Base-by-base conservation (phyloP, 2,888 invertebrate species). In the Drosophila meridionalis region DNA sequence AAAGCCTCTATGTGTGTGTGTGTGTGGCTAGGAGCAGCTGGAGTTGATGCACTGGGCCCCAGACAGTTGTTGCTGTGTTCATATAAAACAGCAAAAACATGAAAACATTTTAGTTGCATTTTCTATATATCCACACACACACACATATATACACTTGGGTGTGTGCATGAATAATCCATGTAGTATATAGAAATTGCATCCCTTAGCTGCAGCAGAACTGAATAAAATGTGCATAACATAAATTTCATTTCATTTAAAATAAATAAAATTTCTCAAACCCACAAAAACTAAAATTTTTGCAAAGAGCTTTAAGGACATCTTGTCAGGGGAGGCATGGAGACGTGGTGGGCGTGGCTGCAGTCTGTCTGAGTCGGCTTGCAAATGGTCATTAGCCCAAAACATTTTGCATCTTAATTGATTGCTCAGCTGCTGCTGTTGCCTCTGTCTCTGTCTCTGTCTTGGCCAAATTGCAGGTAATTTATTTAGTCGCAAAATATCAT, bases 181-280 rank as follows among this genome's bases (percentile, higher is more conserved):
- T 76, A 43, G 73, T 79, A 85, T 71, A 78, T 76, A 88, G 71
- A 85, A 76, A 87, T 73, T 77, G 66, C 83, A 80, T 70, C 73
- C 77, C 80, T 73, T 69, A 61, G 48, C 52, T 72, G 79, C 67
- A 77, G 8, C 40, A 45, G 20, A 20, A 20, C 63, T 71, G 70
- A 80, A 88, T 82, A 83, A 88, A 86, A 87, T 83, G 81, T 80
- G 82, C 71, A 89, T 87, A 87, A 89, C 89, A 87, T 87, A 89
- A 83, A 87, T 89, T 87, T 81, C 80, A 89, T 87, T 89, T 81
- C 81, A 89, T 87, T 87, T 89, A 87, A 87, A 87, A 89, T 89
- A 87, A 89, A 87, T 89, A 87, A 89, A 87, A 85, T 68, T 36
- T 52, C 65, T 64, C 56, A 57, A 58, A 58, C 30, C 28, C 14